These are phyloP conservation scores for Acanthopagrus latus DNA, from an alignment of 2,797 vertebrate genomes.

Conservation along the genomic window DNA sequence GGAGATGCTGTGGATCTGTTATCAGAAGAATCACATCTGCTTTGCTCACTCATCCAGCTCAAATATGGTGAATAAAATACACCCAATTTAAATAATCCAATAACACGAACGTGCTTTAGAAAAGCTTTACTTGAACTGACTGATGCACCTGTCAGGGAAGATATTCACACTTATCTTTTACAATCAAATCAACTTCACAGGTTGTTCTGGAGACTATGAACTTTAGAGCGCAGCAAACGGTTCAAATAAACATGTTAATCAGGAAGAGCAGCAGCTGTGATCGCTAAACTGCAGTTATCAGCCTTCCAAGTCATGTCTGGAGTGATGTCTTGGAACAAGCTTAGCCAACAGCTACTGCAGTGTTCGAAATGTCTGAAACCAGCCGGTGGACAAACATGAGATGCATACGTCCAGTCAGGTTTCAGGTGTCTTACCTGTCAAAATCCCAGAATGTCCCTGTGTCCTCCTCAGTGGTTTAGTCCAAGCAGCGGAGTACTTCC, in stretches of 20 bases:
- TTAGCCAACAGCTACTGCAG: background rate
- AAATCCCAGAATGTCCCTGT: slow-evolving; percentile 16
- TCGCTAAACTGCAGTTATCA: background rate
- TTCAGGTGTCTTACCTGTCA: slow-evolving; percentile 49
- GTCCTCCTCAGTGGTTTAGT: slow-evolving; percentile 30
- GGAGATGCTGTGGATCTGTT: background rate
- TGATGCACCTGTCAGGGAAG: background rate
- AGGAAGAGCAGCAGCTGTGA: background rate
- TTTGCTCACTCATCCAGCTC: background rate
- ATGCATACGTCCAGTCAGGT: background rate
- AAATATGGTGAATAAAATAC: background rate
- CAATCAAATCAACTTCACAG: background rate
- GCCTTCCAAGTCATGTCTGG: background rate
- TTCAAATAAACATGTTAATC: background rate
- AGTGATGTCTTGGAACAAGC: slow-evolving; percentile 6
- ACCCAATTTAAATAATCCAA: background rate
- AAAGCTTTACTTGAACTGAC: background rate
- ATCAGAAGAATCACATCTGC: background rate
- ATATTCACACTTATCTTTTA: slow-evolving; percentile 6
- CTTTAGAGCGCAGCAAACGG: background rate
- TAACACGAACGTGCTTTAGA: background rate
- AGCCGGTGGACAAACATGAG: slow-evolving; percentile 13
- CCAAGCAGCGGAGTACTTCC: slow-evolving; percentile 42
- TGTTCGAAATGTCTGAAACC: background rate
- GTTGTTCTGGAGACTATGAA: background rate